A percentile compares a stretch with the other conserved stretches of the same genome.
phyloP scores from a whole-genome alignment of 2,113 vertebrate genomes.

The Channa maculata region DNA sequence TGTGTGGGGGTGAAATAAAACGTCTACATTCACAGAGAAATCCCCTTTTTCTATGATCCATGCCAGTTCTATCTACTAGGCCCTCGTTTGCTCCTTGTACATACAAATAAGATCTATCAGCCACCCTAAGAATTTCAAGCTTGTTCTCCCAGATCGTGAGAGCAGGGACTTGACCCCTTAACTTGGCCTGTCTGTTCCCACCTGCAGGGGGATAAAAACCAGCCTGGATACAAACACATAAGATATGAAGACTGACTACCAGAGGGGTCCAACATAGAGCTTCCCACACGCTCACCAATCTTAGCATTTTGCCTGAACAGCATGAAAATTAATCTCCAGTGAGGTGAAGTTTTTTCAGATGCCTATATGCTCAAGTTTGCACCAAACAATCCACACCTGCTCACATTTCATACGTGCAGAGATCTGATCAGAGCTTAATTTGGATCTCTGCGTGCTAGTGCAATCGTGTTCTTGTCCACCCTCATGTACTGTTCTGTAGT shows the following conservation, averaged over 20 bases:
- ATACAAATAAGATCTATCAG: slow-evolving; percentile 10
- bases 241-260: slow-evolving; percentile 32
- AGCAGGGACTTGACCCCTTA: slow-evolving; percentile 16
- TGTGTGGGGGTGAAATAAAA: slow-evolving; percentile 39
- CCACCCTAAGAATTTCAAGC: slow-evolving; percentile 1
- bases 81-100: not conserved
- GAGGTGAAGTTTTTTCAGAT: slow-evolving; percentile 51
- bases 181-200: slow-evolving; percentile 10
- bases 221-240: slow-evolving; percentile 17
- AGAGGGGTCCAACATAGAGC: slow-evolving; percentile 38
- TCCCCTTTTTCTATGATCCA: too few species aligned
- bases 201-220: slow-evolving; percentile 34
- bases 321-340: slow-evolving; percentile 54
- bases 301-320: slow-evolving; percentile 50
- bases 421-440: slow-evolving; percentile 34
- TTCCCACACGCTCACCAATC: slow-evolving; percentile 64
- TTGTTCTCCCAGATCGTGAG: slow-evolving; percentile 15
- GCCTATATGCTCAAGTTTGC: slow-evolving; percentile 4
- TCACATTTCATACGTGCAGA: slow-evolving; percentile 16
- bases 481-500: slow-evolving; percentile 18
- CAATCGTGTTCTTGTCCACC: slow-evolving; percentile 32
- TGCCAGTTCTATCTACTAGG: not conserved
- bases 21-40: slow-evolving; percentile 37
- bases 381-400: slow-evolving; percentile 44
- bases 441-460: slow-evolving; percentile 24